Percentiles rank a stretch among this genome's conserved stretches.
Evolutionary conservation across 2,888 invertebrate species (phyloP).

Genomic region (Ferdinandea cuprea): DNA sequence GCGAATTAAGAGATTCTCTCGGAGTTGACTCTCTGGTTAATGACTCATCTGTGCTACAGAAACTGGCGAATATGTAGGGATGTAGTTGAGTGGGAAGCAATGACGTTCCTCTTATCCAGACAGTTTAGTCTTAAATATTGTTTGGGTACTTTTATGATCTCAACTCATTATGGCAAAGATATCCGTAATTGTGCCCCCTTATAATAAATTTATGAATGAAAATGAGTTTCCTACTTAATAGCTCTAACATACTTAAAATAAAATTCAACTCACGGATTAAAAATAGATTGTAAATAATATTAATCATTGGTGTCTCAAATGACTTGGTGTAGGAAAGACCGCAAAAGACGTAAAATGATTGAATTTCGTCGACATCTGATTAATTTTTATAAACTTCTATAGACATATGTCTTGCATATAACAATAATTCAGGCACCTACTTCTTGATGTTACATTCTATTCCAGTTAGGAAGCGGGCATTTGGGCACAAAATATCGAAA

Average conservation of each 20-base stretch:
- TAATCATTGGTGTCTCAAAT: conserved; percentile 52
- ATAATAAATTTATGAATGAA: conserved; percentile 62
- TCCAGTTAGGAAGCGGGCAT: no score
- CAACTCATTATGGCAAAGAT: background rate
- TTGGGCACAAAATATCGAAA: no score
- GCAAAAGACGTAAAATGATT: conserved; percentile 67
- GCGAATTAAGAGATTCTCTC: no score
- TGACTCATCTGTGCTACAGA: no score
- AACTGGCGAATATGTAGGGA: no score
- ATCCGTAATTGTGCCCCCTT: background rate
- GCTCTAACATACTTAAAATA: conserved; percentile 20
- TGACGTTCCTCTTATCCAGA: no score
- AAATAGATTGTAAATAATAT: conserved; percentile 64
- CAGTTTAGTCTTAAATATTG: background rate
- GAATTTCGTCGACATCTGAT: conserved; percentile 52
- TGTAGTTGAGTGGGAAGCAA: no score
- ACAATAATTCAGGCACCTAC: conserved; percentile 26
- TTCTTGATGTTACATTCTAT: conserved; percentile 28
- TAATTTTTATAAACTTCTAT: conserved; percentile 44
- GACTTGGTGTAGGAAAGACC: conserved; percentile 52
- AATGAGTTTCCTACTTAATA: conserved; percentile 23
- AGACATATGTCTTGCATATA: conserved; percentile 23
- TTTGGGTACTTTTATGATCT: background rate
- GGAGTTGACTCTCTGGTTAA: no score
- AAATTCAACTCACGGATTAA: conserved; percentile 17